Percentiles rank a stretch among this genome's conserved stretches.
Evolutionary conservation across 1,140 invertebrate species (phyloP).

Genomic region (Magallana ariakensis): DNA sequence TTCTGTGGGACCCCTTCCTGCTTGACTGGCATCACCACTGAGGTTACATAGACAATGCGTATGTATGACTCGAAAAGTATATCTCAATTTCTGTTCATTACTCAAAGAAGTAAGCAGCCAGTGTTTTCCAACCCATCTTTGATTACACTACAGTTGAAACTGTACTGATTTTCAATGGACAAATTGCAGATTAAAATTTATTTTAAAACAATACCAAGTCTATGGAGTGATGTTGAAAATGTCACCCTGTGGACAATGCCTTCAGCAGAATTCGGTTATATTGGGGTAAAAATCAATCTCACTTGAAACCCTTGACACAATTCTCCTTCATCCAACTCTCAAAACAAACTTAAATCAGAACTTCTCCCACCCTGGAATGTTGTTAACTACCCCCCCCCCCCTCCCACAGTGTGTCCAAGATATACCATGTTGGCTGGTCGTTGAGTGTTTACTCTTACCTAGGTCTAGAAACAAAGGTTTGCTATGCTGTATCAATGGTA

Average conservation of each 20-base stretch:
- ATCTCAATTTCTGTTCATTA: too few species aligned
- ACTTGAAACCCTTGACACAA: constrained; percentile 2
- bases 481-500: neutral
- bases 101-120: neutral
- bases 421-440: neutral
- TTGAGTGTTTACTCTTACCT: neutral
- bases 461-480: neutral
- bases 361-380: neutral
- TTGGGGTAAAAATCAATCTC: constrained; percentile 26
- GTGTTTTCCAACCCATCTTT: neutral
- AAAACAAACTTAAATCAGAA: neutral
- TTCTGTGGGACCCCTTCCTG: too few species aligned
- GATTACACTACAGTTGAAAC: too few species aligned
- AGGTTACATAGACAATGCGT: too few species aligned
- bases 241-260: too few species aligned
- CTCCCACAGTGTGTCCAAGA: neutral
- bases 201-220: too few species aligned
- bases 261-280: neutral
- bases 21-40: too few species aligned
- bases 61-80: too few species aligned
- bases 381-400: neutral
- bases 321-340: constrained; percentile 1
- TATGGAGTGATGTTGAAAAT: too few species aligned
- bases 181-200: too few species aligned
- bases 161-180: too few species aligned